These are phyloP conservation scores for Aphis craccivora DNA, from an alignment of 1,140 invertebrate genomes.

Conservation along the genomic window DNA sequence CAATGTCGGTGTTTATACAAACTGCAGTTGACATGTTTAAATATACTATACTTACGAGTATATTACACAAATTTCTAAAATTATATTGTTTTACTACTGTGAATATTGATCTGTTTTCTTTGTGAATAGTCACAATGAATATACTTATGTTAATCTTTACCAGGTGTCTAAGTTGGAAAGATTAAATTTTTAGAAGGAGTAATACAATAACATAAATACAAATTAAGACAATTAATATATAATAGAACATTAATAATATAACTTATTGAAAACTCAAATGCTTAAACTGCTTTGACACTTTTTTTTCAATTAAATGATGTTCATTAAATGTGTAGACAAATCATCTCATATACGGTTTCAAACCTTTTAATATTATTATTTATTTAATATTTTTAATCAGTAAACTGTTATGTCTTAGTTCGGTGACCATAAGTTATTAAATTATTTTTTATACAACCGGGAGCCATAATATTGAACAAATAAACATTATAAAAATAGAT, in stretches of 20 bases:
- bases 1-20: background rate
- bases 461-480: background rate
- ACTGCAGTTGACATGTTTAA: background rate
- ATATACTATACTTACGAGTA: no score
- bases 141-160: background rate
- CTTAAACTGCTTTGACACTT: background rate
- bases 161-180: background rate
- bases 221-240: background rate
- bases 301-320: background rate
- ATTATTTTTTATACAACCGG: background rate
- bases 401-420: background rate
- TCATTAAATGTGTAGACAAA: background rate
- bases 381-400: background rate
- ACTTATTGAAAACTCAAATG: no score
- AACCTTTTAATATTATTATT: background rate
- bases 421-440: background rate
- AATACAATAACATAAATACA: background rate
- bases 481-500: no score
- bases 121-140: background rate
- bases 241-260: no score
- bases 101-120: background rate
- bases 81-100: background rate
- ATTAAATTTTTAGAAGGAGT: background rate
- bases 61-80: background rate
- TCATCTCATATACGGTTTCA: background rate